A percentile compares a stretch with the other conserved stretches of the same genome.
Conservation (phyloP, 2,888 invertebrate genomes). For the Aleiodes testaceus region DNA sequence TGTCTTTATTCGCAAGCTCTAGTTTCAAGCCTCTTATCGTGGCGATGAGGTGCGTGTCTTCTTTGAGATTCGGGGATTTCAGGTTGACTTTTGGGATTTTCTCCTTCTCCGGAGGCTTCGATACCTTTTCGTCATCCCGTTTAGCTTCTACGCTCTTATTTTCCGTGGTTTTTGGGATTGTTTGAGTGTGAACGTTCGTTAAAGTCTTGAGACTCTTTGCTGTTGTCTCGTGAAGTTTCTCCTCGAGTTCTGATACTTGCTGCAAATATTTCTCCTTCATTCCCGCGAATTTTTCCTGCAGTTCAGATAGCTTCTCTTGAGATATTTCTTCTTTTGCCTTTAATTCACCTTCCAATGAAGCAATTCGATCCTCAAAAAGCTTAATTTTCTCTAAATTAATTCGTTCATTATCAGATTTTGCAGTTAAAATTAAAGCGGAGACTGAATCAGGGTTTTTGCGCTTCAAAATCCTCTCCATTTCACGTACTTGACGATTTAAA, state of each 20-base stretch:
- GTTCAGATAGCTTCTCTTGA: conserved; percentile 81
- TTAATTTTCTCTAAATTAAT: conserved; percentile 70
- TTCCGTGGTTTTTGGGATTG: conserved; percentile 57
- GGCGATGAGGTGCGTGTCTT: conserved; percentile 85
- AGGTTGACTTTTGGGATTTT: conserved; percentile 54
- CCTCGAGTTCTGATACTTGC: conserved; percentile 73
- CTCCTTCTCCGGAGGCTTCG: conserved; percentile 56
- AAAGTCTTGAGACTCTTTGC: conserved; percentile 58
- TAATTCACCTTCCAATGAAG: conserved; percentile 81
- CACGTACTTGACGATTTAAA: conserved; percentile 85
- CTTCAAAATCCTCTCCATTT: conserved; percentile 87
- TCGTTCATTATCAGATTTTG: conserved; percentile 67
- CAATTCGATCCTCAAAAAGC: conserved; percentile 82
- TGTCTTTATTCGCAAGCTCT: conserved; percentile 84
- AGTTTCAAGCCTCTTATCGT: conserved; percentile 86
- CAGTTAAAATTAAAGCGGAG: conserved; percentile 79
- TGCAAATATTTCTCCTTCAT: conserved; percentile 85
- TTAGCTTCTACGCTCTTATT: conserved; percentile 58
- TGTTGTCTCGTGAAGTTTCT: conserved; percentile 57
- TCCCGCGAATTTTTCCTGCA: conserved; percentile 84
- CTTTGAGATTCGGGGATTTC: conserved; percentile 75
- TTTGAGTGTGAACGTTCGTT: conserved; percentile 64
- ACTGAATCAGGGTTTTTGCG: conserved; percentile 89
- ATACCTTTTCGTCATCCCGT: conserved; percentile 55
- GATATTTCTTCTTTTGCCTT: conserved; percentile 82